Conservation (phyloP, 2,888 invertebrate species). For the Microctonus hyperodae region DNA sequence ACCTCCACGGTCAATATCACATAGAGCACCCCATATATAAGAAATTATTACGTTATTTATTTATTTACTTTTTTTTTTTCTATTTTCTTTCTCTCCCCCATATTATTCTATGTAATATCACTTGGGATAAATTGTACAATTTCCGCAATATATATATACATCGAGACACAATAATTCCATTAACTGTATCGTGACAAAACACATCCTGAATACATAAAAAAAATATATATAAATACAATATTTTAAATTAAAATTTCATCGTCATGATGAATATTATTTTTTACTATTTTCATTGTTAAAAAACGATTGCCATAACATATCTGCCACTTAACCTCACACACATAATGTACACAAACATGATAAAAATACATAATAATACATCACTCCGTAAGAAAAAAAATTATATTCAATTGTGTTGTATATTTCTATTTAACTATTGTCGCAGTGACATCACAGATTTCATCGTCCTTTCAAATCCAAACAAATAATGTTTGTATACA, state of each 20-base stretch:
- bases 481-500: neutral
- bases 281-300: no score
- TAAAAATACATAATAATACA: neutral
- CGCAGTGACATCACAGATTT: neutral
- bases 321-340: no score
- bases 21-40: neutral
- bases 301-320: no score
- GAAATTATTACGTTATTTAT: neutral
- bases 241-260: no score
- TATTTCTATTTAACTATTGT: neutral
- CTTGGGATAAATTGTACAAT: neutral
- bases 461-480: neutral
- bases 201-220: no score
- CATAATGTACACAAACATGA: neutral
- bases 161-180: slow-evolving; percentile 5
- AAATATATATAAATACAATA: no score
- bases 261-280: no score
- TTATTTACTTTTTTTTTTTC: neutral
- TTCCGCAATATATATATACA: no score
- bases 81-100: neutral
- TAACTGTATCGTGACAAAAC: neutral
- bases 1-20: slow-evolving; percentile 17
- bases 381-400: no score
- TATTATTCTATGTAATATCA: neutral
- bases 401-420: neutral